Percentiles rank a stretch among this genome's conserved stretches.
Conservation (phyloP, 2,888 invertebrate genomes). For the Rhamphomyia laevipes region DNA sequence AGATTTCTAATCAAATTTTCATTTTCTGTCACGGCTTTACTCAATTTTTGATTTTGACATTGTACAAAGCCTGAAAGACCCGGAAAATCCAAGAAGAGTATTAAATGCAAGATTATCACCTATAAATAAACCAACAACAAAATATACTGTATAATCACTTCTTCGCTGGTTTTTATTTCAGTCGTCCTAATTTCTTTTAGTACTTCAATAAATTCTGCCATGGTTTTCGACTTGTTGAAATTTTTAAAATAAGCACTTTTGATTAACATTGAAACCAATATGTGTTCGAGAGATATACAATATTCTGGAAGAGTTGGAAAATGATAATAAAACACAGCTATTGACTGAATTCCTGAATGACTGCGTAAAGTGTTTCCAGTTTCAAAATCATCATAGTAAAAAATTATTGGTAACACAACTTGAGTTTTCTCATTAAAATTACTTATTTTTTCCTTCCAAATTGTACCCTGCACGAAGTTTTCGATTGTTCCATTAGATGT, state of each 20-base stretch:
- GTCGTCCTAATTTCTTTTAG: conserved; percentile 3
- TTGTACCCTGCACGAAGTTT: conserved; percentile 6
- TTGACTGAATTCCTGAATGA: conserved; percentile 8
- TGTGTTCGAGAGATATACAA: conserved; percentile 6
- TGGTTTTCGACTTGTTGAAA: conserved; percentile 6
- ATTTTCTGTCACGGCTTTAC: conserved; percentile 4
- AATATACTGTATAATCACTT: conserved; percentile 7
- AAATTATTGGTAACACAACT: conserved; percentile 2
- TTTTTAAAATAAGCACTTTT: conserved; percentile 8
- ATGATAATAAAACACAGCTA: conserved; percentile 11
- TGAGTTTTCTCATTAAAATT: background rate
- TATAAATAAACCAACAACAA: conserved; percentile 8
- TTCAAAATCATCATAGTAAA: conserved; percentile 5
- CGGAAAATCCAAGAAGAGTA: conserved; percentile 6
- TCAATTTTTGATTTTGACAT: conserved; percentile 5
- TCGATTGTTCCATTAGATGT: conserved; percentile 1
- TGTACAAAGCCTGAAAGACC: conserved; percentile 8
- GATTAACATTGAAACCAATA: conserved; percentile 6
- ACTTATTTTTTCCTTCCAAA: conserved; percentile 5
- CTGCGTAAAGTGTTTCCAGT: conserved; percentile 7
- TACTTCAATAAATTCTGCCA: conserved; percentile 4
- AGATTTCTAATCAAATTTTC: background rate
- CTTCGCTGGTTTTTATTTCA: conserved; percentile 7
- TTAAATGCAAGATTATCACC: conserved; percentile 9
- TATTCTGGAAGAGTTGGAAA: conserved; percentile 8